Evolutionary conservation across 2,113 vertebrate genomes (phyloP).

Genomic region (Nesogale talazaci): DNA sequence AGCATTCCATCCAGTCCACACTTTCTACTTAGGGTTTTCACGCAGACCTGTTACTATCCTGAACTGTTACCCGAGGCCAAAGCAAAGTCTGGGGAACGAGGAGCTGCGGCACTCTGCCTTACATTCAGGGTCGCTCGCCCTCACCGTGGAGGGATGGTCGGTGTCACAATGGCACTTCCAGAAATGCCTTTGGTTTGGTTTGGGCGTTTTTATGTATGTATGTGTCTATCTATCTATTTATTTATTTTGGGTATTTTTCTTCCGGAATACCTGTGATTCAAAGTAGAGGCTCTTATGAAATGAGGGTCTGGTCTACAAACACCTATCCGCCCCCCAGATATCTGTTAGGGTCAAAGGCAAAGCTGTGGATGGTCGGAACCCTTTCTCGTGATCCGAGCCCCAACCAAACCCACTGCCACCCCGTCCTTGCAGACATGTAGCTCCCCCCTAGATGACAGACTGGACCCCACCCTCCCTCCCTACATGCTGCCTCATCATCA

Average conservation of each 20-base stretch:
- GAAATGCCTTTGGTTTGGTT: too few relatives aligned
- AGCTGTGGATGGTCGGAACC: background rate
- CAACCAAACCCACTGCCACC: too few relatives aligned
- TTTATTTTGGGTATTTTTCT: too few relatives aligned
- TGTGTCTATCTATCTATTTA: too few relatives aligned
- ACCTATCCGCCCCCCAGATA: background rate
- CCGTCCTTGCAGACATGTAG: too few relatives aligned
- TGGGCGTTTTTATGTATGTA: background rate
- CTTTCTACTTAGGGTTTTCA: background rate
- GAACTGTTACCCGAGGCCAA: background rate
- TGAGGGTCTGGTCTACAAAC: background rate
- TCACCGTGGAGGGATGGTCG: background rate
- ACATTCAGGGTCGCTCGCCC: background rate
- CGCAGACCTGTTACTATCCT: background rate
- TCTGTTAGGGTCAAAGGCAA: background rate
- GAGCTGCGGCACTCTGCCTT: background rate
- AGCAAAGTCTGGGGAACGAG: background rate
- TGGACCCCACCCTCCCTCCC: too few relatives aligned
- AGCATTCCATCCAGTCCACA: background rate
- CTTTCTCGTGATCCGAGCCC: background rate
- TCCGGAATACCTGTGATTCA: slow-evolving; percentile 34
- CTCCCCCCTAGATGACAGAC: too few relatives aligned
- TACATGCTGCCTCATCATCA: too few relatives aligned
- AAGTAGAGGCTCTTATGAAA: background rate
- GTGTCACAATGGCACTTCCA: background rate